phyloP scores from a whole-genome alignment of 1,140 invertebrate species.

The Pseudachorutes palmiensis region DNA sequence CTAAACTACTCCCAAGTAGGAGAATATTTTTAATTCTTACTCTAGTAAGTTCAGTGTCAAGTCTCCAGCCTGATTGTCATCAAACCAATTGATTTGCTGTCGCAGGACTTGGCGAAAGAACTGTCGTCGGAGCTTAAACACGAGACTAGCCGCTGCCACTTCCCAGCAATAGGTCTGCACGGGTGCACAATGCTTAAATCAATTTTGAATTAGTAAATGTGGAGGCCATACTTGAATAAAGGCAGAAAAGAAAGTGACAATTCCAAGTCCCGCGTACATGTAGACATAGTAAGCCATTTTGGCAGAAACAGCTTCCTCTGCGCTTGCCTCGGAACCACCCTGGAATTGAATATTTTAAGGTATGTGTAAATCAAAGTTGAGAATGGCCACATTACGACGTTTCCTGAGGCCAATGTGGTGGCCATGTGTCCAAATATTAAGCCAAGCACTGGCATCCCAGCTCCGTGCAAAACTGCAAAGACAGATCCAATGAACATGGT shows the following conservation, averaged over 20 bases:
- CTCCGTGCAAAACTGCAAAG: constrained; percentile 51
- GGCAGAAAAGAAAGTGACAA: constrained; percentile 15
- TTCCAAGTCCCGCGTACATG: constrained; percentile 34
- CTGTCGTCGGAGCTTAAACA: constrained; percentile 40
- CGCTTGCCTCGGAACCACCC: not conserved
- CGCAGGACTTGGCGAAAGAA: constrained; percentile 47
- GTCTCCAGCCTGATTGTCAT: constrained; percentile 66
- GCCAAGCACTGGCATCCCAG: constrained; percentile 57
- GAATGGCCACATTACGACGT: too few species aligned
- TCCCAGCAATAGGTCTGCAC: constrained; percentile 42
- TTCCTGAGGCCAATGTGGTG: too few species aligned
- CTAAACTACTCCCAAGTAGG: not conserved
- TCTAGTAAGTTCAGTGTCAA: constrained; percentile 70
- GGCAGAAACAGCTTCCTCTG: constrained; percentile 2
- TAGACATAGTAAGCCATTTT: constrained; percentile 38
- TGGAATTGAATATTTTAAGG: too few species aligned
- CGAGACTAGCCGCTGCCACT: constrained; percentile 41
- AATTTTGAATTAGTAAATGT: not conserved
- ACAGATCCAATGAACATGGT: constrained; percentile 53
- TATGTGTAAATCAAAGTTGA: too few species aligned
- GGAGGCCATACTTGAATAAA: constrained; percentile 36
- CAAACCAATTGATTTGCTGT: constrained; percentile 74
- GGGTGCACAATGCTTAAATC: not conserved
- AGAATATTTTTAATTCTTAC: constrained; percentile 50
- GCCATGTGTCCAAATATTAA: constrained; percentile 60